These are phyloP conservation scores for Rhynchotus rufescens DNA, from an alignment of 2,797 vertebrate genomes.

Conservation along the genomic window DNA sequence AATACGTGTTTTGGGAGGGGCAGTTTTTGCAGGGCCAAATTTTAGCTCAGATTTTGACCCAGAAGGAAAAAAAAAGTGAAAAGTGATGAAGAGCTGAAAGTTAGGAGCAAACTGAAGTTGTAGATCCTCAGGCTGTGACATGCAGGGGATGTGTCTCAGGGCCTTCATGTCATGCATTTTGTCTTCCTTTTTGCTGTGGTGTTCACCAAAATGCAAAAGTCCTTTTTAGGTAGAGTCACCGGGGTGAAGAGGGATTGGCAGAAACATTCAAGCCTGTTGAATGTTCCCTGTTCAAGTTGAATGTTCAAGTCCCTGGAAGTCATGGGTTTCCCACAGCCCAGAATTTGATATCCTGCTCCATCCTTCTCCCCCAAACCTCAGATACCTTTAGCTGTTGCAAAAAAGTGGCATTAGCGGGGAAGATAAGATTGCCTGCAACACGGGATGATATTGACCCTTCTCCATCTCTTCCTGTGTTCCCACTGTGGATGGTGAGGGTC, in stretches of 20 bases:
- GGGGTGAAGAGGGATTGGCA: background rate
- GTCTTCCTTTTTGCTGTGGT: background rate
- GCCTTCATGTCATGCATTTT: background rate
- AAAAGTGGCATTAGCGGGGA: background rate
- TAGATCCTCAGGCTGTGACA: background rate
- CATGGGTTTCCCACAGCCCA: background rate
- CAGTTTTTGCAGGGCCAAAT: background rate
- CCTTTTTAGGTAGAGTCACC: background rate
- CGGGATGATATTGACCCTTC: background rate
- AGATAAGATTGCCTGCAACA: background rate
- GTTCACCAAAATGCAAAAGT: background rate
- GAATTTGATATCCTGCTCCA: background rate
- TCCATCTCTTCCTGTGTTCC: background rate
- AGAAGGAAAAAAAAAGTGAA: background rate
- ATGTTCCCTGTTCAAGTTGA: too few relatives aligned
- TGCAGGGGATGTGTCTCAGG: background rate
- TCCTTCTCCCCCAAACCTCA: background rate
- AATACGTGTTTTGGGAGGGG: background rate
- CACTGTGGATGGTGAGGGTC: accelerated
- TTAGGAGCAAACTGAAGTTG: background rate
- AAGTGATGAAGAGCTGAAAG: background rate
- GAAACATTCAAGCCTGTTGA: background rate
- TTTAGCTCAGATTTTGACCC: background rate
- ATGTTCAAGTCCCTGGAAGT: background rate
- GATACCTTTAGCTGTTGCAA: background rate